These are phyloP conservation scores for Salvelinus fontinalis DNA, from an alignment of 2,113 vertebrate genomes.

Conservation along the genomic window DNA sequence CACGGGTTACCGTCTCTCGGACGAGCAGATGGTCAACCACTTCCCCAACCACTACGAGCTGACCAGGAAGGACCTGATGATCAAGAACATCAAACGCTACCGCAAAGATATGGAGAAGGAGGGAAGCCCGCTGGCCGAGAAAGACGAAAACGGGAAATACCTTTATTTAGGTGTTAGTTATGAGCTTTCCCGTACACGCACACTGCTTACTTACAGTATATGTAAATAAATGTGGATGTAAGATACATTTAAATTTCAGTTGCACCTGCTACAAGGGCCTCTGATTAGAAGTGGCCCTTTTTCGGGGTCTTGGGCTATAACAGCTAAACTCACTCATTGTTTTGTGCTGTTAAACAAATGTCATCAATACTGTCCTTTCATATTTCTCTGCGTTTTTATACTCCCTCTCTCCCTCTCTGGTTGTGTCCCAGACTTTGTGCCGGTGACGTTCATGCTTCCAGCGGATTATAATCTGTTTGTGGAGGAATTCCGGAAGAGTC, in stretches of 20 bases:
- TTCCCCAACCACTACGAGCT: conserved; percentile 98
- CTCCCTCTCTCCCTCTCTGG: neutral
- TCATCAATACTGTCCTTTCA: neutral
- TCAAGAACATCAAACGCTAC: conserved; percentile 98
- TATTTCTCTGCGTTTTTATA: neutral
- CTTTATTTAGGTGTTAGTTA: conserved; percentile 83
- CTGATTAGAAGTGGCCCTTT: too few species aligned
- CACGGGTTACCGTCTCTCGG: conserved; percentile 91
- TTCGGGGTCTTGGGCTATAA: too few species aligned
- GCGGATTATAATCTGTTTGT: conserved; percentile 97
- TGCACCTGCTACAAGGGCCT: too few species aligned
- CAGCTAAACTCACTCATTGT: too few species aligned
- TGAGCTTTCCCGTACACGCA: too few species aligned
- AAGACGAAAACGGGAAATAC: conserved; percentile 95
- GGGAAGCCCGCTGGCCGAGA: conserved; percentile 89
- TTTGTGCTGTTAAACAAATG: too few species aligned
- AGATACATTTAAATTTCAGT: too few species aligned
- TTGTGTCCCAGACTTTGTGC: conserved; percentile 86
- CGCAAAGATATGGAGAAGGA: conserved; percentile 95
- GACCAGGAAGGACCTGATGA: conserved; percentile 97
- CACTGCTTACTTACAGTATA: too few species aligned
- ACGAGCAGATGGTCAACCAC: conserved; percentile 97
- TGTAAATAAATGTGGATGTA: too few species aligned
- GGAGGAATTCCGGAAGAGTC: conserved; percentile 96
- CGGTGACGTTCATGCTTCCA: conserved; percentile 96